Evolutionary conservation across 2,113 vertebrate species (phyloP).

Genomic region (Setophaga petechia): DNA sequence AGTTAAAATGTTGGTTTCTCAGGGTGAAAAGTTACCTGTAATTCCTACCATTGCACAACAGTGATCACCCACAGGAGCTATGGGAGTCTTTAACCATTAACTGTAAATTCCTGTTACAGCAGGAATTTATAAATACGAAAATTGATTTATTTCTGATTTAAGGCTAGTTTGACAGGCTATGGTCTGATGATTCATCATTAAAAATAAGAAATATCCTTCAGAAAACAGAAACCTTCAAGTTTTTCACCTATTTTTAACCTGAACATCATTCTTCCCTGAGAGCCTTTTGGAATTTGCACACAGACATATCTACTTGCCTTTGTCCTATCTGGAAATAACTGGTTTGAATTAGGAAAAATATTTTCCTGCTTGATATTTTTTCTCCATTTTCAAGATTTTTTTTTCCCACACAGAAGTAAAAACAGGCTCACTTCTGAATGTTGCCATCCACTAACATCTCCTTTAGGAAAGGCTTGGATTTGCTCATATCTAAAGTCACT

Average conservation of each 20-base stretch:
- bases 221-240: neutral
- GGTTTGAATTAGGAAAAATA: neutral
- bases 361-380: neutral
- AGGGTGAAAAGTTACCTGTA: neutral
- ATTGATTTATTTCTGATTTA: neutral
- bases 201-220: neutral
- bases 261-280: neutral
- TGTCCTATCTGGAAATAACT: neutral
- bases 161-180: neutral
- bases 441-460: neutral
- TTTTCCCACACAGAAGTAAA: neutral
- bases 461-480: neutral
- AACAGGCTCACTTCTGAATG: neutral
- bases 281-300: neutral
- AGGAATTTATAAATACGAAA: neutral
- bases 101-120: neutral
- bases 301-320: neutral
- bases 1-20: neutral
- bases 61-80: neutral
- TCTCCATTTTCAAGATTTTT: neutral
- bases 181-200: neutral
- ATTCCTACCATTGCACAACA: neutral
- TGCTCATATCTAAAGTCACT: neutral
- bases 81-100: neutral
- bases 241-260: neutral